phyloP scores from a whole-genome alignment of 1,140 invertebrate species.

The Brachionus rotundiformis region DNA sequence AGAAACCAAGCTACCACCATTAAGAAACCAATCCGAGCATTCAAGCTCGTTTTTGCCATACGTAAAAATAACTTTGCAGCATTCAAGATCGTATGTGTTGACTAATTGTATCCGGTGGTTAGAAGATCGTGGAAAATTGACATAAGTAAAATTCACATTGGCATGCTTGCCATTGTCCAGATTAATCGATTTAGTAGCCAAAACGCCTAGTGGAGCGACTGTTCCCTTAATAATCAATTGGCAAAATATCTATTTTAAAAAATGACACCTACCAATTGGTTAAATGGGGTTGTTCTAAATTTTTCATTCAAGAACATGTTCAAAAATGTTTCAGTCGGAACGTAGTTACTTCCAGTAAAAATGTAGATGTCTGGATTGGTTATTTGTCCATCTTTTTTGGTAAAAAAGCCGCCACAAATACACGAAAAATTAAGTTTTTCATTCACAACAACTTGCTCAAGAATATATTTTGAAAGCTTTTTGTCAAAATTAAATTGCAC shows the following conservation, averaged over 20 bases:
- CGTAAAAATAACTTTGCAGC: too few relatives aligned
- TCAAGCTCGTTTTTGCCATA: too few relatives aligned
- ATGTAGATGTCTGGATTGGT: not conserved
- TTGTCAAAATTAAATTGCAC: not conserved
- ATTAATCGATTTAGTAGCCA: too few relatives aligned
- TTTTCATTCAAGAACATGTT: conserved; percentile 15
- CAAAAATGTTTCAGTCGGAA: not conserved
- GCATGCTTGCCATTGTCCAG: too few relatives aligned
- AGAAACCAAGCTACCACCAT: too few relatives aligned
- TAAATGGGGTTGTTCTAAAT: conserved; percentile 1
- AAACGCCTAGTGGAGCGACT: too few relatives aligned
- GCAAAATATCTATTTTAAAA: not conserved
- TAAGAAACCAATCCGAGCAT: too few relatives aligned
- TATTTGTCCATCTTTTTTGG: not conserved
- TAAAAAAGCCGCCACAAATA: conserved; percentile 21
- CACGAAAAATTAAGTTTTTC: not conserved
- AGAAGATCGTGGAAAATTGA: too few relatives aligned
- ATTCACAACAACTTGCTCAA: not conserved
- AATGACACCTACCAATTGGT: not conserved
- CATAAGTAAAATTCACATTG: too few relatives aligned
- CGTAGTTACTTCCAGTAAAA: not conserved
- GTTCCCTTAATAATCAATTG: too few relatives aligned
- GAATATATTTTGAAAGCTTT: not conserved
- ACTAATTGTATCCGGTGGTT: too few relatives aligned
- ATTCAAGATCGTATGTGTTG: too few relatives aligned